Evolutionary conservation across 35 echinoderm and acorn worm genomes (phyloP).

Genomic region (Amphiura filiformis): DNA sequence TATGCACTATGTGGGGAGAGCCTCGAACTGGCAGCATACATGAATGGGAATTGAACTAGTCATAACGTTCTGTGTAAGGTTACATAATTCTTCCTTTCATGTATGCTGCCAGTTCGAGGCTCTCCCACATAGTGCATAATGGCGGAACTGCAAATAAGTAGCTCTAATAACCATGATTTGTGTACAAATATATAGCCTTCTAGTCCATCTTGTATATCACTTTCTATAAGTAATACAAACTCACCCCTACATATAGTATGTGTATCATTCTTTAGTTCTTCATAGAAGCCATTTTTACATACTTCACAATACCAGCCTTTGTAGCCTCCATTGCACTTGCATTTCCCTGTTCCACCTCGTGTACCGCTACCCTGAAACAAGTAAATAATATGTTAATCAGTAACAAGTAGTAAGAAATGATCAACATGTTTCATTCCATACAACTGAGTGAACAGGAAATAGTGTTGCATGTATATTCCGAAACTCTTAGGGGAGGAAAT

Average conservation of each 20-base stretch:
- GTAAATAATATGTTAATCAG: slow-evolving; percentile 5
- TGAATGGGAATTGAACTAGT: no score
- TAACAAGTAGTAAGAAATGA: neutral
- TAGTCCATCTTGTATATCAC: no score
- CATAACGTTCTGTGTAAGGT: no score
- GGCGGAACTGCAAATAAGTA: neutral
- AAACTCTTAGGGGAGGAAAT: no score
- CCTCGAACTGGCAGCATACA: no score
- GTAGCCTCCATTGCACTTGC: slow-evolving; percentile 85
- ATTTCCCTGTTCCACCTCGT: slow-evolving; percentile 88
- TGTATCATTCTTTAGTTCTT: slow-evolving; percentile 78
- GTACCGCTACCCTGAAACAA: slow-evolving; percentile 78
- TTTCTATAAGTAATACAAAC: no score
- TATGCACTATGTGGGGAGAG: no score
- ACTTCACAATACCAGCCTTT: slow-evolving; percentile 78
- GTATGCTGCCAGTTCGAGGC: no score
- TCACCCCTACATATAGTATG: slow-evolving; percentile 82
- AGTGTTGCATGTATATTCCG: no score
- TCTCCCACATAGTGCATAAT: no score
- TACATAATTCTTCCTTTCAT: no score
- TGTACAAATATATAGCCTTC: no score
- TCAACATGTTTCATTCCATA: neutral
- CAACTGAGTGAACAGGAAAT: neutral
- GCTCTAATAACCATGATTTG: neutral
- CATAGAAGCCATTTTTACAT: slow-evolving; percentile 93